Conservation (phyloP, 2,888 invertebrate genomes). For the Cetonia aurata region DNA sequence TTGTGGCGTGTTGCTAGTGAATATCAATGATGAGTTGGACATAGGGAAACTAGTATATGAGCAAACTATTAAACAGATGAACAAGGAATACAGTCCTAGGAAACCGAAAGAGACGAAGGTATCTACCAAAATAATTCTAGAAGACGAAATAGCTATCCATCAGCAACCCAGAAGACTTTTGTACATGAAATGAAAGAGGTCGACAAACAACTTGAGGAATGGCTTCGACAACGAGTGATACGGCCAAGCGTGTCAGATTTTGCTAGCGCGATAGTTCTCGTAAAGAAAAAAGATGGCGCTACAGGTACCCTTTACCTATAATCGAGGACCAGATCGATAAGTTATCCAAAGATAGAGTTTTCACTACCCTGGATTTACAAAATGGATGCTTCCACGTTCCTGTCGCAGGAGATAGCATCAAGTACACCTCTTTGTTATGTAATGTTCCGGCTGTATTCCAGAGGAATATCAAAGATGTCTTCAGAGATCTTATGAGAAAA, state of each 20-base stretch:
- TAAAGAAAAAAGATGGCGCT: slow-evolving; percentile 54
- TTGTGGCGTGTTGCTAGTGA: slow-evolving; percentile 9
- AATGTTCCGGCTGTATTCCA: slow-evolving; percentile 60
- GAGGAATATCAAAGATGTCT: slow-evolving; percentile 53
- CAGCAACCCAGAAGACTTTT: too few species aligned
- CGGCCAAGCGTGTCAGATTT: slow-evolving; percentile 57
- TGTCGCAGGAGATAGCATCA: slow-evolving; percentile 53
- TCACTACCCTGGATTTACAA: slow-evolving; percentile 57
- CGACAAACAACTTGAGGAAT: slow-evolving; percentile 55
- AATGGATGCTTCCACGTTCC: slow-evolving; percentile 61
- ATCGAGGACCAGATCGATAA: slow-evolving; percentile 62
- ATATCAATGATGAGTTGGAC: slow-evolving; percentile 18
- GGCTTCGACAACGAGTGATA: slow-evolving; percentile 58
- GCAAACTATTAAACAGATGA: slow-evolving; percentile 44
- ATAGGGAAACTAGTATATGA: not conserved
- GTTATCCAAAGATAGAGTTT: slow-evolving; percentile 54
- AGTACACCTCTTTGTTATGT: slow-evolving; percentile 62
- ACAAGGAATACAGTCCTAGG: slow-evolving; percentile 51
- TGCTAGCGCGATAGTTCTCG: slow-evolving; percentile 57
- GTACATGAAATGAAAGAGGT: slow-evolving; percentile 56
- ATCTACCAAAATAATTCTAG: slow-evolving; percentile 55
- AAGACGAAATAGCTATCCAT: slow-evolving; percentile 49
- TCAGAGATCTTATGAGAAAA: slow-evolving; percentile 44
- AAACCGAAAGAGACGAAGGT: slow-evolving; percentile 49
- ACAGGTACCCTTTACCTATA: slow-evolving; percentile 58